Evolutionary conservation across 2,113 vertebrate species (phyloP).

Genomic region (Grammomys surdaster): DNA sequence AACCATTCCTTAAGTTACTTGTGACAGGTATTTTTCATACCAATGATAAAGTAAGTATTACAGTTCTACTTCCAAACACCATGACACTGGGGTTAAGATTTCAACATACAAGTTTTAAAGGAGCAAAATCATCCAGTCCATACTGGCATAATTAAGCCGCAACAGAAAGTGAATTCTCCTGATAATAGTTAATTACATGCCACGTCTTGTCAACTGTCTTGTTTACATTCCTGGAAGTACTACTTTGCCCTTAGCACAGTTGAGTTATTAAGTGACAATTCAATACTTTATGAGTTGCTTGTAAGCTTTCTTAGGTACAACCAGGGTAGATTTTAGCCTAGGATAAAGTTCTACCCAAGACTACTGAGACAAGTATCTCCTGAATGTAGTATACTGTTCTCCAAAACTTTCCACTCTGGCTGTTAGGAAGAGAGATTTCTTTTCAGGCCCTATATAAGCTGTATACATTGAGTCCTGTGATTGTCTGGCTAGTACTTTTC

Average conservation of each 20-base stretch:
- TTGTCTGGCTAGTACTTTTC: neutral
- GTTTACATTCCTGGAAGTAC: slow-evolving; percentile 35
- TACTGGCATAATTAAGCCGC: neutral
- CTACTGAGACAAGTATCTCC: neutral
- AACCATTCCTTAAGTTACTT: neutral
- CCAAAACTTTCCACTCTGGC: neutral
- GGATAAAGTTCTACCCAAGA: neutral
- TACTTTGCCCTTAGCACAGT: slow-evolving; percentile 25
- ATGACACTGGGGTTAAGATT: neutral
- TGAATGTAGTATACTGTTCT: slow-evolving; percentile 21
- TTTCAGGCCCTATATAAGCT: neutral
- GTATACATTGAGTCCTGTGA: neutral
- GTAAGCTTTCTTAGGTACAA: slow-evolving; percentile 35
- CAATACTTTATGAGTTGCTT: neutral
- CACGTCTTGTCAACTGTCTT: slow-evolving; percentile 22
- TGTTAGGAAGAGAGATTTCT: neutral
- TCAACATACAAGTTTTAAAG: neutral
- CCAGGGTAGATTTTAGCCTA: neutral
- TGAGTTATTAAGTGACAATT: slow-evolving; percentile 14
- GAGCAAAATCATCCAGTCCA: neutral
- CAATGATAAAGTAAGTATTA: neutral
- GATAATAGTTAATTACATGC: neutral
- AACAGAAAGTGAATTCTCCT: slow-evolving; percentile 23
- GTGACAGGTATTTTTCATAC: neutral
- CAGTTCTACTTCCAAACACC: neutral